Evolutionary conservation across 2,797 vertebrate species (phyloP), one percentile per base, ranked within the genome.

Genomic region (Leptodactylus fallax): DNA sequence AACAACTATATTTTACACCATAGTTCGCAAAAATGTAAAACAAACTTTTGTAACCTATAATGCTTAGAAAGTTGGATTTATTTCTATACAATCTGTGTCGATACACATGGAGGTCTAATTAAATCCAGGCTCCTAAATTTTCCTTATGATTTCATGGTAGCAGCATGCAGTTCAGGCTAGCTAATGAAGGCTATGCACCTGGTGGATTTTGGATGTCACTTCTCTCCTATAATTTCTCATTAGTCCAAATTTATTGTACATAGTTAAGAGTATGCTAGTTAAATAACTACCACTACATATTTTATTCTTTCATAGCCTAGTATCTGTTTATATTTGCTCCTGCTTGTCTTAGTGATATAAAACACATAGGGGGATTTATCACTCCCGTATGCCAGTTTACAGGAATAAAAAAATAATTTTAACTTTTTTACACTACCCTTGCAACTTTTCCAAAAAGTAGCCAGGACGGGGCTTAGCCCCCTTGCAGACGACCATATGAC

Each of bases 271-370:
- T 93, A 83, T 7, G 27, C 91, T 94, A 91, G 94, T 92, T 94
- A 93, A 94, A 95, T 94, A 84, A 94, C 91, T 92, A 49, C 51
- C 90, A 81, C 89, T 87, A 63, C 92, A 92, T 93, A 95, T 93
- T 93, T 93, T 85, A 92, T 93, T 93, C 90, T 92, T 91, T 79
- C 92, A 92, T 87, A 90, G 85, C 90, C 86, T 90, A 92, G 91
- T 92, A 91, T 93, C 94, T 91, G 92, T 93, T 92, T 85, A 90
- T 90, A 89, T 74, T 91, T 91, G 90, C 87, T 90, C 90, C 49
- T 88, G 53, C 71, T 86, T 53, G 85, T 60, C 81, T 86, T 89
- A 89, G 53, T 90, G 90, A 90, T 91, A 90, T 90, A 87, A 92
- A 91, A 92, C 82, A 91, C 72, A 67, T 67, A 23, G 7, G 36